These are phyloP conservation scores for Abramis brama DNA, from an alignment of 2,113 vertebrate genomes.

Conservation along the genomic window DNA sequence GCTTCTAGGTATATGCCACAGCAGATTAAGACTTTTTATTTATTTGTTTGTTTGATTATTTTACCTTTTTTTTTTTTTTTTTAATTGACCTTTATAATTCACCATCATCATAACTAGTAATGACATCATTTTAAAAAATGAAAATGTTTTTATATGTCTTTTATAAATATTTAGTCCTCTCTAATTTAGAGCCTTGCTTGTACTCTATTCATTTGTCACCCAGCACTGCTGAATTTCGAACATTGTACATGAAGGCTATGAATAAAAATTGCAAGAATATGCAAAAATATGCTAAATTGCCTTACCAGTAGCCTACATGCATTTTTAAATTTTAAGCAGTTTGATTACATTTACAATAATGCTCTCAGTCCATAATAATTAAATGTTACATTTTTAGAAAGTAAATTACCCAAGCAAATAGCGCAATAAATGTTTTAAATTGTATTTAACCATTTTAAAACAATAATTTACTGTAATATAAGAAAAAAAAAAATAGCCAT, in stretches of 20 bases:
- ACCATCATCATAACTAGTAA: not conserved
- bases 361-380: not conserved
- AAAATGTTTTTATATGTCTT: not conserved
- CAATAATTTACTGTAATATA: not conserved
- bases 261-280: not conserved
- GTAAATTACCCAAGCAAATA: not conserved
- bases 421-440: not conserved
- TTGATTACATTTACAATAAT: not conserved
- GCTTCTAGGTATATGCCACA: constrained; percentile 91
- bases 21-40: not conserved
- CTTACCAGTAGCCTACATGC: not conserved
- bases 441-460: not conserved
- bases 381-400: not conserved
- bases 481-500: not conserved
- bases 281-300: too few species aligned
- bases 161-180: not conserved
- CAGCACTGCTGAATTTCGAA: not conserved
- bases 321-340: not conserved
- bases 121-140: too few species aligned
- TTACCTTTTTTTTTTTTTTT: too few species aligned
- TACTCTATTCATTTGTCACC: not conserved
- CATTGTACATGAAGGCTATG: not conserved
- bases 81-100: not conserved
- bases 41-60: too few species aligned
- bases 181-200: not conserved